phyloP scores from a whole-genome alignment of 2,888 invertebrate species.

The Andrena camellia region DNA sequence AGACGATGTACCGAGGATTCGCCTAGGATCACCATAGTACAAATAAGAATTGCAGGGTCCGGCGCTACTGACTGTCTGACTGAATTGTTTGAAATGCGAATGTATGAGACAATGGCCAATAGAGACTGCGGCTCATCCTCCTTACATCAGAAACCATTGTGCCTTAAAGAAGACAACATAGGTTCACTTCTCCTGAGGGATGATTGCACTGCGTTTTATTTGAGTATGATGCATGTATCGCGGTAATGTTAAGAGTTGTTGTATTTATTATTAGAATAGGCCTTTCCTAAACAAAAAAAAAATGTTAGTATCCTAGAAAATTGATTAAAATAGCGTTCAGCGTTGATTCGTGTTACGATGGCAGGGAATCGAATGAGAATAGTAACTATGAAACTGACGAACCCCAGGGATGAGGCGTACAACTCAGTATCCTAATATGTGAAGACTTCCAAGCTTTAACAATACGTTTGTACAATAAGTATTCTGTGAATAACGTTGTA shows the following conservation, averaged over 20 bases:
- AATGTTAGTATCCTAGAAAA: slow-evolving; percentile 14
- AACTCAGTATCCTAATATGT: slow-evolving; percentile 70
- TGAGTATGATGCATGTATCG: slow-evolving; percentile 39
- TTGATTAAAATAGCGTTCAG: slow-evolving; percentile 19
- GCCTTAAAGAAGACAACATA: slow-evolving; percentile 37
- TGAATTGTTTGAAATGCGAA: neutral
- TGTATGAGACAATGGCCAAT: too few relatives aligned
- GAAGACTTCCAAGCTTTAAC: slow-evolving; percentile 74
- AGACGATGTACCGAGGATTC: neutral
- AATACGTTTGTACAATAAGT: slow-evolving; percentile 52
- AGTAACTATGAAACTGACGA: neutral
- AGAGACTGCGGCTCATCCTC: neutral
- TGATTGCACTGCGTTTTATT: slow-evolving; percentile 8
- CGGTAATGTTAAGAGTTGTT: slow-evolving; percentile 27
- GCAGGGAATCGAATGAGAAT: neutral
- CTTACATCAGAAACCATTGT: slow-evolving; percentile 13
- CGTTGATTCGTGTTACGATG: neutral
- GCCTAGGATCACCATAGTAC: slow-evolving; percentile 9
- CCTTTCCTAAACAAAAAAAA: neutral
- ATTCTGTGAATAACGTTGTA: slow-evolving; percentile 75
- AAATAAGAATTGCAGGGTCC: slow-evolving; percentile 6
- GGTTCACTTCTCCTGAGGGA: neutral
- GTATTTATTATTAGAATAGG: slow-evolving; percentile 33
- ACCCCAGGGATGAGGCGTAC: neutral
- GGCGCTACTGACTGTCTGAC: neutral